Percentiles rank a stretch among this genome's conserved stretches.
phyloP scores from a whole-genome alignment of 2,888 invertebrate genomes.

The Saturnia japonica region DNA sequence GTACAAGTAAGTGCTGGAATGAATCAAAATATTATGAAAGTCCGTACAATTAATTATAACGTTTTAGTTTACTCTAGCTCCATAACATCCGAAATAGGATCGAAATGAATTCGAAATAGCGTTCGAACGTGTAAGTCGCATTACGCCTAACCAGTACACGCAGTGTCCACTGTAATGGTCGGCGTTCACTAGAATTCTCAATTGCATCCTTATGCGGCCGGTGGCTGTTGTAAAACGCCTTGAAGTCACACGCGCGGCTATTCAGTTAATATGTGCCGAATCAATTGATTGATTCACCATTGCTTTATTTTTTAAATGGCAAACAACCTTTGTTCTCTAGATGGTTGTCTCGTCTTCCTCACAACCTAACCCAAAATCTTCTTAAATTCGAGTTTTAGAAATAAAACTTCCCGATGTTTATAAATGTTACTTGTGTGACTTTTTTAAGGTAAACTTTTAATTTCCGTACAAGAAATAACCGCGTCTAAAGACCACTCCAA shows the following conservation, averaged over 20 bases:
- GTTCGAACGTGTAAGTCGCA: conserved; percentile 48
- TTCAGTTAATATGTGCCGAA: conserved; percentile 13
- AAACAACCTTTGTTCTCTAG: too few relatives aligned
- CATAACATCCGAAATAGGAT: conserved; percentile 33
- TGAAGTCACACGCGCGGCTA: conserved; percentile 11
- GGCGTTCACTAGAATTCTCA: conserved; percentile 62
- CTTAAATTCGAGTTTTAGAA: too few relatives aligned
- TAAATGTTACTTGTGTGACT: too few relatives aligned
- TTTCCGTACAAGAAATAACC: too few relatives aligned
- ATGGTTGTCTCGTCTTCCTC: too few relatives aligned
- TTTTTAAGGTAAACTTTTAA: too few relatives aligned
- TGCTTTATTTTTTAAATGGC: too few relatives aligned
- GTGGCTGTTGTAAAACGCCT: conserved; percentile 28
- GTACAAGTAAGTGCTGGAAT: neutral
- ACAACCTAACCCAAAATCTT: too few relatives aligned
- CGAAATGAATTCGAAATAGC: conserved; percentile 44
- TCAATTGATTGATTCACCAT: neutral
- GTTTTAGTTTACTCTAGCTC: neutral
- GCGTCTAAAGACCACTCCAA: too few relatives aligned
- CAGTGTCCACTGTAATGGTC: conserved; percentile 43
- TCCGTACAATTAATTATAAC: conserved; percentile 14
- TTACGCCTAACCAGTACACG: conserved; percentile 43
- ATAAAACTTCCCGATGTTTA: too few relatives aligned
- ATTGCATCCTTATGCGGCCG: conserved; percentile 69
- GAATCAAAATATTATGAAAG: neutral